Evolutionary conservation across 2,113 vertebrate species (phyloP), one percentile per base, ranked within the genome.

Genomic region (Morone saxatilis): DNA sequence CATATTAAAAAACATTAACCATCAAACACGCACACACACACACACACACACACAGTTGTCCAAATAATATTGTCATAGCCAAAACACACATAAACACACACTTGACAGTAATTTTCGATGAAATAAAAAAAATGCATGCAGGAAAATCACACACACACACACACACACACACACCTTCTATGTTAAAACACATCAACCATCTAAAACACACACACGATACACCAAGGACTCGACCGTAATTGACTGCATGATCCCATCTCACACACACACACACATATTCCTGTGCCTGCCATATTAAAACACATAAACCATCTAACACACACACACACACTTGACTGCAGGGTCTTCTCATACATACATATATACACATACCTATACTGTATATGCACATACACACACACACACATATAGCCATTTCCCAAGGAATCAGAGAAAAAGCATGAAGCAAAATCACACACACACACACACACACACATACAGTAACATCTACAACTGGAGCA

Each of bases 341-440:
- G 31, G 31, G 31, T 31, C 31, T 71, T 50, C 25, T 16, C 74
- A 38, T 56, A 61, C 69, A 69, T 66, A 56, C 48, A 57, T 43
- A 71, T 41, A 51, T 25, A 61, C 13, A 73, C 25, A 22, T 65
- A 69, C 25, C 31, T 31, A 31, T 57, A 57, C 25, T 25, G 25
- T 45, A 87, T 50, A 71, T 25, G 50, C 63, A 76, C 38, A 85
- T 14, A 81, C 63, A 13, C 60, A 72, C 59, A 80, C 38, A 63
- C 88, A 73, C 70, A 12, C 63, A 76, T 56, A 41, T 13, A 78
- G n/a, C 48, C 57, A 66, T 65, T 78, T 87, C 53, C 12, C 22
- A 40, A 41, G 8, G 2, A 14, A 61, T 25, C 38, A 51, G 36
- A 74, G 40, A 31, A 81, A 68, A 81, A 66, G 50, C 74, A 79